Conservation (phyloP, 2,888 invertebrate species). For the Caenorhabditis plicata region DNA sequence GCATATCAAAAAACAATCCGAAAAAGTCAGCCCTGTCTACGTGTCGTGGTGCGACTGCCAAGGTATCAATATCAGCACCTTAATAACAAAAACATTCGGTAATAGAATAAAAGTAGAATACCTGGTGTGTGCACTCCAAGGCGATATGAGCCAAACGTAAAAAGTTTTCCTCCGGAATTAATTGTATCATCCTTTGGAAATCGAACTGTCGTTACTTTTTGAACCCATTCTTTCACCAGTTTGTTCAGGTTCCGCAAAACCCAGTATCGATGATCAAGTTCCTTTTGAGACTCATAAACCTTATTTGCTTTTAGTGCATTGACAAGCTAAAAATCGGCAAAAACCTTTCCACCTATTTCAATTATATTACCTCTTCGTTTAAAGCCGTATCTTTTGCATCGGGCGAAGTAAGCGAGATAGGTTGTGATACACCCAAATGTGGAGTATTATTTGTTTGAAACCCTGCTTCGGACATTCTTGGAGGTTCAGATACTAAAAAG, state of each 20-base stretch:
- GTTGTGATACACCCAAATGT: conserved; percentile 57
- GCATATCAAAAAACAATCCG: conserved; percentile 85
- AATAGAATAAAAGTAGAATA: conserved; percentile 1
- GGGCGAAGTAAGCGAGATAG: conserved; percentile 52
- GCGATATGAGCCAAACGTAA: conserved; percentile 95
- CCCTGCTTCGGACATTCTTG: too few species aligned
- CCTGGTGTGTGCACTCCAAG: conserved; percentile 84
- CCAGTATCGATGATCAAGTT: conserved; percentile 56
- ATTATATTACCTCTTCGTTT: conserved; percentile 37
- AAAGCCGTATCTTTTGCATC: conserved; percentile 48
- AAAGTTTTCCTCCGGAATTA: conserved; percentile 90
- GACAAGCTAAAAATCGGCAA: conserved; percentile 22
- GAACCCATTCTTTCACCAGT: conserved; percentile 90
- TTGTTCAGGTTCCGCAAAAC: conserved; percentile 79
- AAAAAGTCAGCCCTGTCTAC: conserved; percentile 92
- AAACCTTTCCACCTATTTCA: background rate
- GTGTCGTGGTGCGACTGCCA: conserved; percentile 95
- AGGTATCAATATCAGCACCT: conserved; percentile 97
- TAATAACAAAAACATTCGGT: conserved; percentile 4
- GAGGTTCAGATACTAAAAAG: too few species aligned
- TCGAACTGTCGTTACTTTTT: conserved; percentile 79
- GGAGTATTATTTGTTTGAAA: conserved; percentile 27
- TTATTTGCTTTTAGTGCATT: conserved; percentile 42
- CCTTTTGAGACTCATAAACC: conserved; percentile 58
- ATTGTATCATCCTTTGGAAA: conserved; percentile 86